Conservation (phyloP, 37 sponge, comb jelly and placozoan species). For the Halisarca cf. caerulea region DNA sequence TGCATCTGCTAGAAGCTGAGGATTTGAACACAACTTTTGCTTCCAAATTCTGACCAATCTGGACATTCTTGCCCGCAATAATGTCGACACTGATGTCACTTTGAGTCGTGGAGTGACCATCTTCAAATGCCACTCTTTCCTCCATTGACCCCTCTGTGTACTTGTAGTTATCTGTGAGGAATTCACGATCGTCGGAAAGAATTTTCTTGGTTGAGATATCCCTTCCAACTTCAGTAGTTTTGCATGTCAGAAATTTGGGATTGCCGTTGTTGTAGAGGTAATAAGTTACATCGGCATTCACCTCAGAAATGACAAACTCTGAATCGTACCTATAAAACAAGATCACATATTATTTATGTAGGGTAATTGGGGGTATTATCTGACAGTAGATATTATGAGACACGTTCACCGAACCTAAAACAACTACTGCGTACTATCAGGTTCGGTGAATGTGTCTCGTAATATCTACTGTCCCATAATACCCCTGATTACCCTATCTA, state of each 20-base stretch:
- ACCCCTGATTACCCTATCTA: too few species aligned
- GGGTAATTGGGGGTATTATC: too few species aligned
- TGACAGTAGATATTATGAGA: too few species aligned
- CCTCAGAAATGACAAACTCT: constrained; percentile 81
- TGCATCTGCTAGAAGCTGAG: neutral
- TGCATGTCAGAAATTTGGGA: neutral
- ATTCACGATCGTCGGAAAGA: constrained; percentile 26
- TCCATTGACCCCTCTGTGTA: constrained; percentile 39
- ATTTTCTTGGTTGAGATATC: constrained; percentile 54
- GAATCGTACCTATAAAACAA: constrained; percentile 62
- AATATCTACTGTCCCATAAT: too few species aligned
- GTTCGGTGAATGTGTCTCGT: too few species aligned
- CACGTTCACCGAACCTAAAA: too few species aligned
- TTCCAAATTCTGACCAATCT: neutral
- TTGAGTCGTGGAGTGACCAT: constrained; percentile 1
- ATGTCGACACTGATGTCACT: constrained; percentile 32
- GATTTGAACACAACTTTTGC: neutral
- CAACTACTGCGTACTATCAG: too few species aligned
- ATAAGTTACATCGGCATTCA: constrained; percentile 53
- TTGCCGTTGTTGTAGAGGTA: neutral
- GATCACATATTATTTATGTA: too few species aligned
- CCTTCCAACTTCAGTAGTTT: constrained; percentile 32
- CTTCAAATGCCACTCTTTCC: constrained; percentile 34
- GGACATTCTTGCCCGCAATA: neutral
- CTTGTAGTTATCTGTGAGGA: constrained; percentile 56